A percentile compares a stretch with the other conserved stretches of the same genome.
Evolutionary conservation across 2,113 vertebrate genomes (phyloP).

Genomic region (Corythornis madagascariensis): DNA sequence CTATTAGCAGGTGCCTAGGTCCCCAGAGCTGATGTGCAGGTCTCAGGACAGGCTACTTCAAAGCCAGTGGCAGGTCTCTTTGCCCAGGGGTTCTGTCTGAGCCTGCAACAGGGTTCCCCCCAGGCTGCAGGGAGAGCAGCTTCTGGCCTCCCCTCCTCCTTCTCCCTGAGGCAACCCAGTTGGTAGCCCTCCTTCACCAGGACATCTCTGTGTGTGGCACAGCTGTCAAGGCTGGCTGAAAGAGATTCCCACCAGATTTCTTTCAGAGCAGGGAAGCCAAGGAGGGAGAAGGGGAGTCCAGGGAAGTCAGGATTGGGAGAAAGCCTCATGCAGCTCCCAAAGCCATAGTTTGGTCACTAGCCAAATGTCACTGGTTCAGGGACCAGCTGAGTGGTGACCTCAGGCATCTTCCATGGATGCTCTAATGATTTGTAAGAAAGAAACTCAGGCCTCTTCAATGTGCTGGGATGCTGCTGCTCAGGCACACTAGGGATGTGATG

Average conservation of each 20-base stretch:
- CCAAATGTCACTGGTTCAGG: not conserved
- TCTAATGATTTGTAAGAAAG: not conserved
- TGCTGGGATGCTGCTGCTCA: not conserved
- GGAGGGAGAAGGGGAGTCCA: not conserved
- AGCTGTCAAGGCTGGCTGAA: not conserved
- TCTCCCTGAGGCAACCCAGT: not conserved
- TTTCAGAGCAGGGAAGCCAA: not conserved
- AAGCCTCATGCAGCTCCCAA: not conserved
- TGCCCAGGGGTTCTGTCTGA: accelerated
- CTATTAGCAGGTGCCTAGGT: not conserved
- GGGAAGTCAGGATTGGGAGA: not conserved
- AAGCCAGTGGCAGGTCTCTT: not conserved
- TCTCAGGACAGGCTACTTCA: not conserved
- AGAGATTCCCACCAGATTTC: not conserved
- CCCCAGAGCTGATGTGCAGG: not conserved
- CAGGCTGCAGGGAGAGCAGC: not conserved
- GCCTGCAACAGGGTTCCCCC: not conserved
- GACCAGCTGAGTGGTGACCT: not conserved
- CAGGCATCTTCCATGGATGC: not conserved
- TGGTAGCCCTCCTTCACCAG: not conserved
- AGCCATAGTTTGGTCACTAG: not conserved
- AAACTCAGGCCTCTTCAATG: not conserved
- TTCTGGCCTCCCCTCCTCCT: not conserved
- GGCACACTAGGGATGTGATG: not conserved
- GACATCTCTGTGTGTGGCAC: not conserved